These are phyloP conservation scores for Chalcis sispes DNA, from an alignment of 2,888 invertebrate species.

Conservation along the genomic window DNA sequence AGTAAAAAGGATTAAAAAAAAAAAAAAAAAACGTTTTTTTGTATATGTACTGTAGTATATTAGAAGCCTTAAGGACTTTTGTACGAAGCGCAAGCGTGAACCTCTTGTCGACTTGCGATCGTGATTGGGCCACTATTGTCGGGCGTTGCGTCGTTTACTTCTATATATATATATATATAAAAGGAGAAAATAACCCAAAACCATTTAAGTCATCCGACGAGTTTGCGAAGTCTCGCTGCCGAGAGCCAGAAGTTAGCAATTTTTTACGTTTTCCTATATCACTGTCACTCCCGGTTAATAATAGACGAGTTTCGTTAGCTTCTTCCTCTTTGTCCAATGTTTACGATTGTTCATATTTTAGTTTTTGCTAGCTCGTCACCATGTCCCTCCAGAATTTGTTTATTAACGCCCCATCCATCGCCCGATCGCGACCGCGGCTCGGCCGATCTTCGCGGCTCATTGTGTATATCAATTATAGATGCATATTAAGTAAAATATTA, in stretches of 20 bases:
- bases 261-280: conserved; percentile 9
- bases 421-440: conserved; percentile 71
- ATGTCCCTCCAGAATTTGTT: conserved; percentile 56
- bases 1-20: background rate
- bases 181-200: too few relatives aligned
- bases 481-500: conserved; percentile 72
- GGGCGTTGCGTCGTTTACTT: too few relatives aligned
- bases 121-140: conserved; percentile 76
- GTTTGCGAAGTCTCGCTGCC: background rate
- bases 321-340: too few relatives aligned
- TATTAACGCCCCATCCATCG: conserved; percentile 59
- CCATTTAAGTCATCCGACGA: background rate
- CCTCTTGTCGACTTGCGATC: conserved; percentile 40
- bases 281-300: conserved; percentile 10
- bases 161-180: too few relatives aligned
- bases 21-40: conserved; percentile 63
- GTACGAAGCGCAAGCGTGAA: conserved; percentile 70
- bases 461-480: conserved; percentile 70
- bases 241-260: conserved; percentile 6
- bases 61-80: conserved; percentile 68
- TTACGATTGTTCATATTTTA: background rate
- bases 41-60: conserved; percentile 74
- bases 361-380: background rate
- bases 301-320: background rate
- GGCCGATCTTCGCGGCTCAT: conserved; percentile 60